A percentile compares a stretch with the other conserved stretches of the same genome.
Evolutionary conservation across 2,113 vertebrate species (phyloP).

Genomic region (Amphilophus citrinellus): DNA sequence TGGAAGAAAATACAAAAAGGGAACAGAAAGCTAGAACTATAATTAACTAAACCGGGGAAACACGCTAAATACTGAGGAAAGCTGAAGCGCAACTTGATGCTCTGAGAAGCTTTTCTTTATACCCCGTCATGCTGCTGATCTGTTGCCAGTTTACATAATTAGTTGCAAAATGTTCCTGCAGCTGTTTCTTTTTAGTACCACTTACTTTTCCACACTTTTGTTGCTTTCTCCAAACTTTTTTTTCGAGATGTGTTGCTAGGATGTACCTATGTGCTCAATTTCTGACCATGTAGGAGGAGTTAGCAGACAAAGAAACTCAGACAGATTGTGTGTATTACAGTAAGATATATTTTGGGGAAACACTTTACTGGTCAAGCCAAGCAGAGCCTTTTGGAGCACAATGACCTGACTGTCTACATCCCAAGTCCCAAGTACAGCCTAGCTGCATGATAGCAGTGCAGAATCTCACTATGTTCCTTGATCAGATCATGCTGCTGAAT

Average conservation of each 20-base stretch:
- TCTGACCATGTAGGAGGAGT: background rate
- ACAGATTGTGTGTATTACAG: background rate
- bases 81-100: too few relatives aligned
- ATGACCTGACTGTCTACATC: background rate
- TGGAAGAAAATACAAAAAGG: too few relatives aligned
- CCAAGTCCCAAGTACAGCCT: background rate
- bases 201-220: background rate
- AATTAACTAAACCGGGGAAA: too few relatives aligned
- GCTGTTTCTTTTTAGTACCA: background rate
- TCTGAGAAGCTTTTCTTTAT: background rate
- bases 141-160: background rate
- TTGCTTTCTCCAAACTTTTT: background rate
- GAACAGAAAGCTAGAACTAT: too few relatives aligned
- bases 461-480: background rate
- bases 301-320: background rate
- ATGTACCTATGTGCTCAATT: slow-evolving; percentile 1
- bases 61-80: too few relatives aligned
- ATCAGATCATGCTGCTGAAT: background rate
- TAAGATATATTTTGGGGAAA: background rate
- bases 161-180: background rate
- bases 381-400: background rate
- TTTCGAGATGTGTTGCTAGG: background rate
- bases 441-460: background rate
- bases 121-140: too few relatives aligned
- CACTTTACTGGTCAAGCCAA: background rate